Conservation (phyloP, 2,888 invertebrate genomes). For the Morinoia aosen region DNA sequence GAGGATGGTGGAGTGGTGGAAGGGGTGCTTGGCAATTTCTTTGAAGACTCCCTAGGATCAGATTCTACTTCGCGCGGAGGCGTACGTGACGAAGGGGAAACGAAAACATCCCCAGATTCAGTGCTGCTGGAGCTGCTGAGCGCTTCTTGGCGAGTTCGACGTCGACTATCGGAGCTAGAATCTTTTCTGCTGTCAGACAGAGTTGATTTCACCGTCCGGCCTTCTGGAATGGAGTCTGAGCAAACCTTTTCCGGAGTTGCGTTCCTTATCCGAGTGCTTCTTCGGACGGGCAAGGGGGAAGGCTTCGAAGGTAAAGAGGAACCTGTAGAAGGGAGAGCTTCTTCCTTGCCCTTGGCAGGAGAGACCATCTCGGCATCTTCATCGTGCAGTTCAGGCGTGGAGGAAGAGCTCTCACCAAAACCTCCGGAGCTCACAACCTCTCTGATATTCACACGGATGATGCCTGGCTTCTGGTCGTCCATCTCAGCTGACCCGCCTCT, state of each 20-base stretch:
- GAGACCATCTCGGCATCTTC: constrained; percentile 15
- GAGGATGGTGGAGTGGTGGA: background rate
- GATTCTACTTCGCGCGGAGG: background rate
- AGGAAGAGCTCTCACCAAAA: constrained; percentile 9
- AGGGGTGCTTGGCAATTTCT: background rate
- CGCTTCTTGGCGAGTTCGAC: constrained; percentile 16
- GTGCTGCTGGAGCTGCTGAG: constrained; percentile 39
- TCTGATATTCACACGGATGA: background rate
- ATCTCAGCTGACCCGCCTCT: background rate
- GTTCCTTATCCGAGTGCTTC: constrained; percentile 1
- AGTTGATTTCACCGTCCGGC: background rate
- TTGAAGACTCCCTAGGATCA: background rate
- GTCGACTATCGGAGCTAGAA: background rate
- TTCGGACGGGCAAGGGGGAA: background rate
- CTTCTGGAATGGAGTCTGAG: constrained; percentile 28
- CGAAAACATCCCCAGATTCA: constrained; percentile 30
- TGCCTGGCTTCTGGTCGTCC: background rate
- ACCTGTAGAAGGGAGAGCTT: background rate
- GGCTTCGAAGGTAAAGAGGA: background rate
- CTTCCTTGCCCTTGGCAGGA: background rate
- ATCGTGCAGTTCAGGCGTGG: background rate
- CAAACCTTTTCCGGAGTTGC: background rate
- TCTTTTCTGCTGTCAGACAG: background rate
- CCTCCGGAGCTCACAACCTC: background rate
- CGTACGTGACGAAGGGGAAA: background rate